Base-by-base conservation (phyloP, 2,888 invertebrate species). In the Strigamia crassipes region DNA sequence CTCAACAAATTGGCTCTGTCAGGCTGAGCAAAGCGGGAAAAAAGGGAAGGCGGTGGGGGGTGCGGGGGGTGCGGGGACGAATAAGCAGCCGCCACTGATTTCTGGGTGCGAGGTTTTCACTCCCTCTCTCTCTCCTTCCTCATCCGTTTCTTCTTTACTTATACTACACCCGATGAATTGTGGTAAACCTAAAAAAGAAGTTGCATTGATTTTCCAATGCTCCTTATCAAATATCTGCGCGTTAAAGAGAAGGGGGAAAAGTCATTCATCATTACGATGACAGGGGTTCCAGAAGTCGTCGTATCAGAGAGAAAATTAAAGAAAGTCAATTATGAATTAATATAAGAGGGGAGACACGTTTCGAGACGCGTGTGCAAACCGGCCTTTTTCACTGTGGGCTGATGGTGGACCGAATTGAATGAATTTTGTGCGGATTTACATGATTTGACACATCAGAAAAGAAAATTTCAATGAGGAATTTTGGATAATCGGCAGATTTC, bases 181-280 rank as follows among this genome's bases (percentile, higher is more conserved):
- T 81, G 81, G 81, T 81, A 81, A 81, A 81, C 81, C 81, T 46
- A 66, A 61, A 34, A 56, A 73, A 73, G 31, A 73, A 73, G 31
- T 31, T 78, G 31, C 73, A 73, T 73, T 73, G 56, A 56, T 56
- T 56, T 56, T 56, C 56, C 56, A 56, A 56, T 56, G 56, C 56
- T n/a, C 56, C 56, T 56, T 56, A 56, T 56, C 56, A 56, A 56
- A 56, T 56, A 56, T 56, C 56, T 46, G 46, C 15, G 56, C 56
- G 56, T 18, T 18, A 18, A 56, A 56, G n/a, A 9, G 56, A n/a
- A n/a, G 46, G n/a, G 46, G 46, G 12, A 15, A n/a, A 18, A 56
- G 56, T 56, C n/a, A 56, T 56, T 56, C n/a, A 56, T 56, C 56
- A 56, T 56, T 56, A 56, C 2, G 56, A 56, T 56, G 56, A 56